A percentile compares a stretch with the other conserved stretches of the same genome.
phyloP scores from a whole-genome alignment of 2,888 invertebrate genomes.

The Chrysopilus asiliformis region DNA sequence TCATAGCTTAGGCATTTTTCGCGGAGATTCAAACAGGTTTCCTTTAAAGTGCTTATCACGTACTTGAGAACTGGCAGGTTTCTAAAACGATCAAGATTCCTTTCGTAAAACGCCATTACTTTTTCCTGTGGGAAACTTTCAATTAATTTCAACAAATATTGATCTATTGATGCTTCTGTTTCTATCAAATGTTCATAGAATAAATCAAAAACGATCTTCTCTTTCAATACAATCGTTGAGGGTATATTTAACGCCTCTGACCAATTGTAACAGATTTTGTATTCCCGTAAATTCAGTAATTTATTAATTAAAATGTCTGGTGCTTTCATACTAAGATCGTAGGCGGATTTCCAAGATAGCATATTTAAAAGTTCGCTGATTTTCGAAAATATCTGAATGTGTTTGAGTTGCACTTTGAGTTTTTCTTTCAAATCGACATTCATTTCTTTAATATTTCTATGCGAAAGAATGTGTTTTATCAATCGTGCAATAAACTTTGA shows the following conservation, averaged over 20 bases:
- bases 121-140: conserved; percentile 44
- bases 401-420: conserved; percentile 44
- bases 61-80: conserved; percentile 51
- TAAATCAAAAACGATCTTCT: conserved; percentile 22
- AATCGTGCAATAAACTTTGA: conserved; percentile 27
- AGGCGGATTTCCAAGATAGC: conserved; percentile 47
- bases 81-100: conserved; percentile 47
- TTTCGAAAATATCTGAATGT: conserved; percentile 50
- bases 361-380: conserved; percentile 43
- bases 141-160: conserved; percentile 42
- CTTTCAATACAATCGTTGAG: conserved; percentile 1
- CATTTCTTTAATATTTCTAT: conserved; percentile 36
- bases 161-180: conserved; percentile 21
- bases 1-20: conserved; percentile 41
- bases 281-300: conserved; percentile 23
- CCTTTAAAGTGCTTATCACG: conserved; percentile 46
- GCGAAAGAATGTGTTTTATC: conserved; percentile 37
- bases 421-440: conserved; percentile 23
- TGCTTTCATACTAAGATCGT: conserved; percentile 32
- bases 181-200: conserved; percentile 24
- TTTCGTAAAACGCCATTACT: conserved; percentile 47
- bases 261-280: conserved; percentile 54
- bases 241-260: conserved; percentile 43
- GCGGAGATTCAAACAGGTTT: conserved; percentile 22
- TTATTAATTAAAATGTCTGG: conserved; percentile 29